Evolutionary conservation across 2,113 vertebrate genomes (phyloP).

Genomic region (Ramphastos sulfuratus): DNA sequence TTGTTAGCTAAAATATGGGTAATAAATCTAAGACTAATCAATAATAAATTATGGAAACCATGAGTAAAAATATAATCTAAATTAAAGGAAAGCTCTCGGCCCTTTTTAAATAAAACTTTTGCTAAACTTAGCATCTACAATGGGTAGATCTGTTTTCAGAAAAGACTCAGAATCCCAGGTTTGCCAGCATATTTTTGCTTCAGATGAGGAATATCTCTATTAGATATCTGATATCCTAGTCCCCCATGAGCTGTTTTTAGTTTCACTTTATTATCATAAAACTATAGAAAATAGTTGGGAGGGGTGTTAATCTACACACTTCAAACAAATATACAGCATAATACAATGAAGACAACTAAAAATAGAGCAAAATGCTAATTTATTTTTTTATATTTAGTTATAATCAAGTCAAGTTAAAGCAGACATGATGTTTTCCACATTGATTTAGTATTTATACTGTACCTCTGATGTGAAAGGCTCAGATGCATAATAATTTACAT

Average conservation of each 20-base stretch:
- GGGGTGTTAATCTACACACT: slow-evolving; percentile 50
- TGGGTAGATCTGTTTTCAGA: background rate
- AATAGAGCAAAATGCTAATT: slow-evolving; percentile 79
- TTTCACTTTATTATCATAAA: slow-evolving; percentile 21
- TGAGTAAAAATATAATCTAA: slow-evolving; percentile 42
- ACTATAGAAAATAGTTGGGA: slow-evolving; percentile 39
- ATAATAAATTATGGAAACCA: slow-evolving; percentile 59
- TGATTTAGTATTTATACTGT: slow-evolving; percentile 79
- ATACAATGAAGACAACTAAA: slow-evolving; percentile 78
- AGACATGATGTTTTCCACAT: slow-evolving; percentile 74
- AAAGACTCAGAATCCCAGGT: background rate
- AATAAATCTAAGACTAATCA: slow-evolving; percentile 75
- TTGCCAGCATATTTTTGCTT: background rate
- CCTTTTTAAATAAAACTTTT: background rate
- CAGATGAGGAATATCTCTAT: background rate
- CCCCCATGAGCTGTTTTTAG: background rate
- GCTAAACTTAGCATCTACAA: background rate
- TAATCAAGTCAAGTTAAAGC: slow-evolving; percentile 79
- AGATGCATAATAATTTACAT: slow-evolving; percentile 82
- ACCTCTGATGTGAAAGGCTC: slow-evolving; percentile 74
- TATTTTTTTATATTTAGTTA: slow-evolving; percentile 79
- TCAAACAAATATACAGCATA: slow-evolving; percentile 69
- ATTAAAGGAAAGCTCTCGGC: slow-evolving; percentile 46
- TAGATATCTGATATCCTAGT: background rate
- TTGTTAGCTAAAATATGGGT: slow-evolving; percentile 63